Evolutionary conservation across 2,797 vertebrate genomes (phyloP).

Genomic region (Pseudocheirus occidentalis): DNA sequence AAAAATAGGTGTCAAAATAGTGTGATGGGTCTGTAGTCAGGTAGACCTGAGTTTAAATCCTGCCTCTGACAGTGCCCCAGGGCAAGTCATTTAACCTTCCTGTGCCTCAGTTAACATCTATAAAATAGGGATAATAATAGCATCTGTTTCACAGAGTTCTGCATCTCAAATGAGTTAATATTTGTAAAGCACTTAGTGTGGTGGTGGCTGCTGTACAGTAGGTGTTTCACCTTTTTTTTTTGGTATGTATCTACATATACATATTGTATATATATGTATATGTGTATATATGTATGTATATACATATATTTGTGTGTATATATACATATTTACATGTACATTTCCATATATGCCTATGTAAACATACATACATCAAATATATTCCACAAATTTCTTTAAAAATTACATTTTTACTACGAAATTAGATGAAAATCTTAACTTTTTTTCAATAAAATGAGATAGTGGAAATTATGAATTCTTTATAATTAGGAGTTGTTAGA

Average conservation of each 20-base stretch:
- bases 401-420: neutral
- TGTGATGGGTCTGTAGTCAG: neutral
- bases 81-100: neutral
- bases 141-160: neutral
- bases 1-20: neutral
- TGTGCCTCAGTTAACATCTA: neutral
- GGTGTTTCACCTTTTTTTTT: neutral
- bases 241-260: too few relatives aligned
- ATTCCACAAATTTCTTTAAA: neutral
- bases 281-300: too few relatives aligned
- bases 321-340: too few relatives aligned
- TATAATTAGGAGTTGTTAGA: neutral
- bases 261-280: too few relatives aligned
- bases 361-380: neutral
- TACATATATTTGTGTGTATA: neutral
- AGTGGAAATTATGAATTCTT: neutral
- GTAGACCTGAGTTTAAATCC: neutral
- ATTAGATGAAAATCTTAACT: neutral
- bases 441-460: neutral
- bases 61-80: neutral
- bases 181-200: neutral
- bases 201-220: neutral
- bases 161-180: neutral
- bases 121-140: neutral
- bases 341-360: neutral